Evolutionary conservation across 2,113 vertebrate genomes (phyloP).

Genomic region (Platanista minor): DNA sequence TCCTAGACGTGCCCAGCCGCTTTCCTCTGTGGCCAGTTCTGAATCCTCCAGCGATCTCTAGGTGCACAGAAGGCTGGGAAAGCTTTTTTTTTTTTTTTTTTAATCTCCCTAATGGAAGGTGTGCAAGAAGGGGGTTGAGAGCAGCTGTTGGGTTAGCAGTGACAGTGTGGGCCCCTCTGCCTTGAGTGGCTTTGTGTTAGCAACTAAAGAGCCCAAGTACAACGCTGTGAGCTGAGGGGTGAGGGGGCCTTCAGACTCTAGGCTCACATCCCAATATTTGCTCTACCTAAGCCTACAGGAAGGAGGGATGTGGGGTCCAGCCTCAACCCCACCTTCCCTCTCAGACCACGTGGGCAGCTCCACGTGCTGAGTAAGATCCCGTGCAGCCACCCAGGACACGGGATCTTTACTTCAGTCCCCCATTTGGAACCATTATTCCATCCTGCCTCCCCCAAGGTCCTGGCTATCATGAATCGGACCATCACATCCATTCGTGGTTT

Average conservation of each 20-base stretch:
- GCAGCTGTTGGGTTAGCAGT: not conserved
- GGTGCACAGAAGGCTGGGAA: not conserved
- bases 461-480: rapidly evolving
- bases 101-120: rapidly evolving
- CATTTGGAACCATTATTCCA: rapidly evolving
- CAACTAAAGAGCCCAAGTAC: rapidly evolving
- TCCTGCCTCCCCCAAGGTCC: not conserved
- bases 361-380: rapidly evolving
- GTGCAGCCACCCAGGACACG: rapidly evolving
- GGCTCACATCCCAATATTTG: rapidly evolving
- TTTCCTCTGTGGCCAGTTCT: not conserved
- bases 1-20: rapidly evolving
- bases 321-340: not conserved
- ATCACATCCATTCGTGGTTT: not conserved
- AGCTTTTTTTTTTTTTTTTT: not conserved
- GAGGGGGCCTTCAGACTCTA: not conserved
- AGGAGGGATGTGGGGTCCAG: not conserved
- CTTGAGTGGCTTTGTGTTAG: not conserved
- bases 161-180: no score
- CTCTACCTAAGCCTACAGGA: rapidly evolving
- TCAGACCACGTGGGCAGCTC: not conserved
- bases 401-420: no score
- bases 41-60: not conserved
- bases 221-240: rapidly evolving
- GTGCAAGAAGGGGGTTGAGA: rapidly evolving